These are phyloP conservation scores for Dryoscopus gambensis DNA, from an alignment of 2,113 vertebrate genomes.

Conservation along the genomic window DNA sequence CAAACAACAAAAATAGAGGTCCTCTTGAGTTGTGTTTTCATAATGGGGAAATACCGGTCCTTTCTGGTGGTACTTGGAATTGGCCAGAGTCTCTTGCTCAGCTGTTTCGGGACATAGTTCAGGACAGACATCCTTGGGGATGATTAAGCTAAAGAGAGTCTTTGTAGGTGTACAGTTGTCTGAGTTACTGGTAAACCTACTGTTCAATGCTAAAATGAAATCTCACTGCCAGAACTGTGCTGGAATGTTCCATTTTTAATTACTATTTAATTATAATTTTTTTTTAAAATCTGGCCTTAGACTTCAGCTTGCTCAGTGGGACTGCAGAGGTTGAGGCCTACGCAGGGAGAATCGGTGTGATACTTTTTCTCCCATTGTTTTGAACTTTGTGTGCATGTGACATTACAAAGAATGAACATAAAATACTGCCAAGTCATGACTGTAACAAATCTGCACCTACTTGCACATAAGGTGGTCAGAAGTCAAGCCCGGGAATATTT, in stretches of 20 bases:
- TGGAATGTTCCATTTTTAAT: background rate
- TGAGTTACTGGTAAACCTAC: background rate
- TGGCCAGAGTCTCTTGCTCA: background rate
- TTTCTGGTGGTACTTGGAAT: background rate
- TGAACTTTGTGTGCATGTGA: background rate
- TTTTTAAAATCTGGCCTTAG: background rate
- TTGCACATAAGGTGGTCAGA: background rate
- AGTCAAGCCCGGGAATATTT: background rate
- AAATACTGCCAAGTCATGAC: slow-evolving; percentile 1
- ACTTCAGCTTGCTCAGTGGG: background rate
- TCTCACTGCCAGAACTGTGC: background rate
- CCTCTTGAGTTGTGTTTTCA: background rate
- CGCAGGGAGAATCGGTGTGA: background rate
- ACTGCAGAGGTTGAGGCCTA: background rate
- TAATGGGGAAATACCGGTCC: background rate
- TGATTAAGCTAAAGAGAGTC: background rate
- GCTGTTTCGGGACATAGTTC: background rate
- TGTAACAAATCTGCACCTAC: background rate
- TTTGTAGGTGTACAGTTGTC: background rate
- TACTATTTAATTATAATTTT: background rate
- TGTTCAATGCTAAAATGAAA: background rate
- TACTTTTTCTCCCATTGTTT: background rate
- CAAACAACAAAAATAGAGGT: background rate
- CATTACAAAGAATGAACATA: background rate
- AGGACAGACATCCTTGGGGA: background rate